Evolutionary conservation across 1,140 invertebrate species (phyloP).

Genomic region (Hesperophylax magnus): DNA sequence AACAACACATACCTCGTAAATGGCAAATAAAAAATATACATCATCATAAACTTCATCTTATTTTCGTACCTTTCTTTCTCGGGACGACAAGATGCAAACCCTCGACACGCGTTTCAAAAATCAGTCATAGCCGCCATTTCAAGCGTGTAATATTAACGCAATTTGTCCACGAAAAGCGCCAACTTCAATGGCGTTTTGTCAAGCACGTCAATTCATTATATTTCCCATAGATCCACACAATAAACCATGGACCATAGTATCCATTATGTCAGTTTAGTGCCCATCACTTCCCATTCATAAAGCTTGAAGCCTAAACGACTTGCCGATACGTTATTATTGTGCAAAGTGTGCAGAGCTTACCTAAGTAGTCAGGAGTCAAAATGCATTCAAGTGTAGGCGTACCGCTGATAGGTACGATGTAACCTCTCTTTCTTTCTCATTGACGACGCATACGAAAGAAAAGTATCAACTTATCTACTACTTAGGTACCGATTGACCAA

Average conservation of each 20-base stretch:
- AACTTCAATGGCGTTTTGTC: constrained; percentile 9
- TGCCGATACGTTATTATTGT: constrained; percentile 7
- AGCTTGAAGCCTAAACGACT: background rate
- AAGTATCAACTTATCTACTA: too few relatives aligned
- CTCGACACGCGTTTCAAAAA: constrained; percentile 40
- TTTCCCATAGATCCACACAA: background rate
- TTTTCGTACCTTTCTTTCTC: background rate
- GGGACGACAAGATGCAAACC: background rate
- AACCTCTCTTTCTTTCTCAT: too few relatives aligned
- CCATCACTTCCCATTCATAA: background rate
- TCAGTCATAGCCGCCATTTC: constrained; percentile 39
- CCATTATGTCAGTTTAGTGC: constrained; percentile 2
- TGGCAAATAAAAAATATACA: too few relatives aligned
- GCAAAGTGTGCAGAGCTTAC: background rate
- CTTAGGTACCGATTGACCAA: too few relatives aligned
- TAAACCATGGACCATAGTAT: background rate
- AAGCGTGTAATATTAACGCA: constrained; percentile 54
- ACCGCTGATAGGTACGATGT: too few relatives aligned
- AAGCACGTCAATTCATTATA: background rate
- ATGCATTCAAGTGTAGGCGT: background rate
- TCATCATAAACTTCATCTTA: too few relatives aligned
- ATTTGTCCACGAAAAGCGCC: constrained; percentile 47
- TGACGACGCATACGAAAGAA: too few relatives aligned
- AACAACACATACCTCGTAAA: too few relatives aligned
- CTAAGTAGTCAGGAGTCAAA: background rate